Base-by-base conservation (phyloP, 30 jellyfish, hydroid and myxozoan species). In the Catostylus mosaicus region DNA sequence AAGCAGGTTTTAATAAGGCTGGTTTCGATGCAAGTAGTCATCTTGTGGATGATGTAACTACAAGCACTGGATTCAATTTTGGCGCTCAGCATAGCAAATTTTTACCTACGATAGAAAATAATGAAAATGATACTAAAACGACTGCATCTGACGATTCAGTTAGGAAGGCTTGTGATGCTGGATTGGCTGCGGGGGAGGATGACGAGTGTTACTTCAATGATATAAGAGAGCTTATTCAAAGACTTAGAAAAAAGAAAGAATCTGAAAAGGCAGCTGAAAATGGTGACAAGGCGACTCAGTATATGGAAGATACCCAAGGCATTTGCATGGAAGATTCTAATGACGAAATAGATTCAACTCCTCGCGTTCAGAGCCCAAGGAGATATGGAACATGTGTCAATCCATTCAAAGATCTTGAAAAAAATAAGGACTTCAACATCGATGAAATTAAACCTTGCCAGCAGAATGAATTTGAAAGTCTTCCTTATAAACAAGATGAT, bases 361-460 rank as follows among this genome's bases (percentile, higher is more conserved):
- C 67, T 12, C 54, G 40, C 8, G 20, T 30, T 6, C 16, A 59
- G 38, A 59, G 82, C 31, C 82, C 78, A 64, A 29, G 79, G 12
- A 29, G 57, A 4, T 3, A 19, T 46, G 89, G 74, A 34, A n/a
- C 66, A 3, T 48, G 35, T 50, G 33, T 0, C 8, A 62, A 45
- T 37, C 89, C 89, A 19, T 63, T 43, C 23, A 22, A 12, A 46
- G 60, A 46, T 30, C 29, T 40, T 36, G 40, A 22, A 29, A n/a
- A 8, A 19, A 32, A 62, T 8, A 65, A 74, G 1, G 72, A 37
- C 7, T 38, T 31, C 34, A 27, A 33, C 14, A 23, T 2, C 11
- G 26, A 37, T 24, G 38, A 50, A 50, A 3, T 5, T 50, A 40
- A 40, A 5, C 7, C 20, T 50, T 3, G 2, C 18, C 63, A 18